phyloP scores from a whole-genome alignment of 2,113 vertebrate genomes.

The Hoplias malabaricus region DNA sequence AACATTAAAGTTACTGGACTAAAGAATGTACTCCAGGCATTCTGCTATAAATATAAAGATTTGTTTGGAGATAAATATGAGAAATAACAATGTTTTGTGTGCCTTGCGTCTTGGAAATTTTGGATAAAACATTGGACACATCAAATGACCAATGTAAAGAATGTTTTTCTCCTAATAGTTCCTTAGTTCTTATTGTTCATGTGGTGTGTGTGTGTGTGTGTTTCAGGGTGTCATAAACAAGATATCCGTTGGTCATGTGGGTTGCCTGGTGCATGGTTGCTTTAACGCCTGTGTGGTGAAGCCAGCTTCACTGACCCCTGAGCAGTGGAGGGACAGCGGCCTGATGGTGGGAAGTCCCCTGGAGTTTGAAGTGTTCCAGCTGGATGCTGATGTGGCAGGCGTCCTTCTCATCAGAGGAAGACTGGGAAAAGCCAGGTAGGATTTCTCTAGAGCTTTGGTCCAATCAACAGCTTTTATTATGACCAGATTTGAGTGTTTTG shows the following conservation, averaged over 20 bases:
- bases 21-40: too few species aligned
- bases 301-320: slow-evolving; percentile 76
- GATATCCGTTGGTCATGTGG: slow-evolving; percentile 85
- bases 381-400: slow-evolving; percentile 87
- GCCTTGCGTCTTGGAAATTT: too few species aligned
- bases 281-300: slow-evolving; percentile 94
- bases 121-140: too few species aligned
- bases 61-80: too few species aligned
- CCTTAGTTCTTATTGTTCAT: background rate
- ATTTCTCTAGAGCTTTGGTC: too few species aligned
- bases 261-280: slow-evolving; percentile 92
- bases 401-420: slow-evolving; percentile 90
- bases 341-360: slow-evolving; percentile 81
- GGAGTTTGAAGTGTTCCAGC: slow-evolving; percentile 84
- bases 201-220: background rate
- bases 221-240: slow-evolving; percentile 91
- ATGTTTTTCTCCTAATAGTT: too few species aligned
- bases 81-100: too few species aligned
- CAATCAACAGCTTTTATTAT: too few species aligned
- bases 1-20: too few species aligned
- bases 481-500: too few species aligned
- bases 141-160: too few species aligned
- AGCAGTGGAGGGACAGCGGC: slow-evolving; percentile 80
- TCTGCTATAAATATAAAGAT: too few species aligned
- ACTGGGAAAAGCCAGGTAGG: slow-evolving; percentile 77